Percentiles rank a stretch among this genome's conserved stretches.
Evolutionary conservation across 1,140 invertebrate genomes (phyloP).

Genomic region (Drosophila sp.): DNA sequence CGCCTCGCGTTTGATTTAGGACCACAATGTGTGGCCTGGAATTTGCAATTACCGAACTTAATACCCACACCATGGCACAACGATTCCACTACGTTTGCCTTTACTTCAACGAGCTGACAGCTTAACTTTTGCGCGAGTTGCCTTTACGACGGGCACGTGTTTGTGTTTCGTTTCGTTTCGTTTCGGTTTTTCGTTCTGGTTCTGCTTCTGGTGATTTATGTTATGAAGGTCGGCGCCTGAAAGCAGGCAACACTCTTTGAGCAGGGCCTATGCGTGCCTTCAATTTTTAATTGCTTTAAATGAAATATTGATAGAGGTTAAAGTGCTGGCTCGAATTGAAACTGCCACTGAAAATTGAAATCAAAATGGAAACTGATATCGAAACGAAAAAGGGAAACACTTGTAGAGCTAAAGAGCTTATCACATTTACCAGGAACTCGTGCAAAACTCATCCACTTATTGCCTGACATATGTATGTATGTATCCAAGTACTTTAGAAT

Average conservation of each 20-base stretch:
- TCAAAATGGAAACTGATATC: constrained; percentile 21
- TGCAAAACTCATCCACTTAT: not conserved
- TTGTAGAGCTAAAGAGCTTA: constrained; percentile 7
- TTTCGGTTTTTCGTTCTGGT: constrained; percentile 21
- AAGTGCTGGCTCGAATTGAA: constrained; percentile 34
- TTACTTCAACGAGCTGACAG: constrained; percentile 52
- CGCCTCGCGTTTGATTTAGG: constrained; percentile 73
- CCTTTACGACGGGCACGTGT: constrained; percentile 70
- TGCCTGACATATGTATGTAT: no score
- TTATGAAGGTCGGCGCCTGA: constrained; percentile 21
- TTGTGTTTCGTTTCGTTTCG: constrained; percentile 8
- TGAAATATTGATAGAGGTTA: constrained; percentile 77
- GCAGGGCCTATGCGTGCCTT: constrained; percentile 55
- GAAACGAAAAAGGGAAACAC: not conserved
- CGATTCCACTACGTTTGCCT: not conserved
- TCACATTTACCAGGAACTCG: constrained; percentile 25
- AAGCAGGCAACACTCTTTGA: constrained; percentile 42
- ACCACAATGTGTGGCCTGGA: constrained; percentile 64
- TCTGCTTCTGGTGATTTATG: constrained; percentile 68
- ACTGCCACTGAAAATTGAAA: not conserved
- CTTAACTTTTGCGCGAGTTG: constrained; percentile 50
- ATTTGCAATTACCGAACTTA: constrained; percentile 65
- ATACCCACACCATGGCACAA: not conserved
- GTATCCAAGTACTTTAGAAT: not conserved
- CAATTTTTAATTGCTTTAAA: constrained; percentile 76